Evolutionary conservation across 2,113 vertebrate species (phyloP).

Genomic region (Syngnathus typhle): DNA sequence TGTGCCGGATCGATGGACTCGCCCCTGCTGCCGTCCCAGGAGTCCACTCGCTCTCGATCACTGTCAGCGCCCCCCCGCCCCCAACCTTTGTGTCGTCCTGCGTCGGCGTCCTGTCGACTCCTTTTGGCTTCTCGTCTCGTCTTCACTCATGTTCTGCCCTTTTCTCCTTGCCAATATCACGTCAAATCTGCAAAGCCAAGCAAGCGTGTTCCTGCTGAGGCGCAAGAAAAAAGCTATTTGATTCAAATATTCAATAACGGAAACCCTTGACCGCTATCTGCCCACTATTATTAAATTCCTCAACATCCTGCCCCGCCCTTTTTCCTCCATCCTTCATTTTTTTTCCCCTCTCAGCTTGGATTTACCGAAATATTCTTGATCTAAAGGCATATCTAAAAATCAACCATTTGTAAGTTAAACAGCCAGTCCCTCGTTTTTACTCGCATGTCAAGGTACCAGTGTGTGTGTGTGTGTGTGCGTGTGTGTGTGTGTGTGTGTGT

Average conservation of each 20-base stretch:
- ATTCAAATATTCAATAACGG: background rate
- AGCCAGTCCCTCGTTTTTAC: too few relatives aligned
- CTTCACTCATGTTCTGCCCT: background rate
- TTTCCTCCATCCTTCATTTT: background rate
- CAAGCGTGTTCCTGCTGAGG: background rate
- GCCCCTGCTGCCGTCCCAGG: constrained; percentile 50
- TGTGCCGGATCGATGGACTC: constrained; percentile 62
- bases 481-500: background rate
- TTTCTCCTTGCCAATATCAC: background rate
- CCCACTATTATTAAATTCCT: background rate
- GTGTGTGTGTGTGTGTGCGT: constrained; percentile 4
- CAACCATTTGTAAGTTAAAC: too few relatives aligned
- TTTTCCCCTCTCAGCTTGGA: background rate
- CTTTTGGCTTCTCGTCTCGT: background rate
- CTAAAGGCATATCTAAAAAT: too few relatives aligned
- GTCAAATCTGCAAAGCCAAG: background rate
- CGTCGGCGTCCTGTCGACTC: constrained; percentile 4
- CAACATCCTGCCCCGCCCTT: background rate
- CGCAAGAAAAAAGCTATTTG: background rate
- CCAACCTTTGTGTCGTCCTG: constrained; percentile 32
- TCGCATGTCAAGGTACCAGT: too few relatives aligned
- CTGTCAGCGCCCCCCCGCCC: constrained; percentile 40
- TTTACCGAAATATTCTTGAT: too few relatives aligned
- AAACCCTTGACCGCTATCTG: background rate
- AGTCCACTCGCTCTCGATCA: constrained; percentile 51